Percentiles rank a stretch among this genome's conserved stretches.
phyloP scores from a whole-genome alignment of 2,888 invertebrate species.

The Agrochola litura region DNA sequence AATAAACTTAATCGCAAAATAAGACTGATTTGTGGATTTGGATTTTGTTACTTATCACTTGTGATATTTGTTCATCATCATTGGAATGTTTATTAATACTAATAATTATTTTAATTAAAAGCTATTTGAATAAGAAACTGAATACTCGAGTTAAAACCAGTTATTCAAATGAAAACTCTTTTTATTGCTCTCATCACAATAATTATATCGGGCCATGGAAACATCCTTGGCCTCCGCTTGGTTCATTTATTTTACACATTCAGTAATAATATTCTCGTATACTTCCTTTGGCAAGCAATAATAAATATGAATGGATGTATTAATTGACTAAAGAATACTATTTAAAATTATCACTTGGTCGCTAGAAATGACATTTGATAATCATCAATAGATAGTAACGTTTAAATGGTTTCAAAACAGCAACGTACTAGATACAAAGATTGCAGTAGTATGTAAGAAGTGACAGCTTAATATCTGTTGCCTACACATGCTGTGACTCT shows the following conservation, averaged over 20 bases:
- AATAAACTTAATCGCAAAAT: constrained; percentile 27
- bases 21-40: neutral
- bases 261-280: constrained; percentile 16
- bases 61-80: constrained; percentile 2
- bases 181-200: constrained; percentile 30
- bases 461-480: constrained; percentile 56
- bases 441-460: constrained; percentile 47
- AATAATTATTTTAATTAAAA: constrained; percentile 21
- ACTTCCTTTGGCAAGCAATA: neutral
- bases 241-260: constrained; percentile 31
- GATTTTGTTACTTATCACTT: constrained; percentile 11
- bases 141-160: constrained; percentile 45
- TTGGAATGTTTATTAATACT: constrained; percentile 23
- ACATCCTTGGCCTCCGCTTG: constrained; percentile 53
- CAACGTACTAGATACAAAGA: constrained; percentile 28
- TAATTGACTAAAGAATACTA: neutral
- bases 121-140: neutral
- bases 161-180: constrained; percentile 51
- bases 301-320: neutral
- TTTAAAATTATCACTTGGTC: constrained; percentile 2
- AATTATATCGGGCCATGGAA: constrained; percentile 28
- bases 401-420: constrained; percentile 39
- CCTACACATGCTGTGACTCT: constrained; percentile 38
- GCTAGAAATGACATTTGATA: constrained; percentile 7
- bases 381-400: constrained; percentile 13